Conservation (phyloP, 2,797 vertebrate genomes). For the Cygnus olor region DNA sequence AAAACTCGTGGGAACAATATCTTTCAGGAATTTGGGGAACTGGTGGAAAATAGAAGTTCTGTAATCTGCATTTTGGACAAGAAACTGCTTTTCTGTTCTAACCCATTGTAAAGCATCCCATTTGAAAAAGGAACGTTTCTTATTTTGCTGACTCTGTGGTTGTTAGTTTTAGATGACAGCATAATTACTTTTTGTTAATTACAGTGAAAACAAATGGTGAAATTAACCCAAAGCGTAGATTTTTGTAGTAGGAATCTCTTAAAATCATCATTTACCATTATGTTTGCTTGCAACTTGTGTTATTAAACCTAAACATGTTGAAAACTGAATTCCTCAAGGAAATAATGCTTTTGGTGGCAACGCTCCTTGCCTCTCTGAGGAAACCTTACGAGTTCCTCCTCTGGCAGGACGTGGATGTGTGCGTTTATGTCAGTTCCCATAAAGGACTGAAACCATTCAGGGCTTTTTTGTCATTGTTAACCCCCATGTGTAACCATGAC, state of each 20-base stretch:
- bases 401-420: background rate
- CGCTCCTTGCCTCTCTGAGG: background rate
- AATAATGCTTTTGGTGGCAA: background rate
- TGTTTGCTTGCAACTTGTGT: background rate
- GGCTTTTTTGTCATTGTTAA: constrained; percentile 42
- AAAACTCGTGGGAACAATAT: background rate
- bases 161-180: background rate
- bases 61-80: background rate
- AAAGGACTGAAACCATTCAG: background rate
- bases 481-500: constrained; percentile 6
- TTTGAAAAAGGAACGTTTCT: background rate
- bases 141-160: background rate
- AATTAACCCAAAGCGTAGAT: background rate
- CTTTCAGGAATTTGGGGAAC: background rate
- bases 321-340: background rate
- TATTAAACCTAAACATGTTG: background rate
- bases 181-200: background rate
- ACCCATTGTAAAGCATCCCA: background rate
- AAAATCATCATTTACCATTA: background rate
- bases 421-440: background rate
- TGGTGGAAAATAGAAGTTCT: background rate
- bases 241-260: background rate
- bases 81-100: background rate
- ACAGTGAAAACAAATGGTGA: background rate
- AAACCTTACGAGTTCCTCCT: background rate